A percentile compares a stretch with the other conserved stretches of the same genome.
These are phyloP conservation scores for Leptinotarsa lineolata DNA, from an alignment of 1,140 invertebrate species.

Conservation along the genomic window DNA sequence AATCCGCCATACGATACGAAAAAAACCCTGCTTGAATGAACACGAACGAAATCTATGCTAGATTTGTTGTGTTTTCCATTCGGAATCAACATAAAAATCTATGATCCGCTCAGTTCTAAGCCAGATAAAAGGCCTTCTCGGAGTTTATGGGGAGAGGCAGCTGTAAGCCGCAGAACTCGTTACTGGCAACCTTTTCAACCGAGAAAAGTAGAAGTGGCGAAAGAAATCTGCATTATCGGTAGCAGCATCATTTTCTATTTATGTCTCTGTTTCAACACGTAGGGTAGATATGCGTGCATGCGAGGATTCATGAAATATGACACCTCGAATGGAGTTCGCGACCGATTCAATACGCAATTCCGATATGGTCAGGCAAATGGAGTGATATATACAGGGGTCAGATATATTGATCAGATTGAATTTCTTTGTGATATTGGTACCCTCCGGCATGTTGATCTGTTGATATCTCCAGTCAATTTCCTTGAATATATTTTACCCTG, in stretches of 20 bases:
- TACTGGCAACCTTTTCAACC: background rate
- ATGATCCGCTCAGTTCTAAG: background rate
- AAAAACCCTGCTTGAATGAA: no score
- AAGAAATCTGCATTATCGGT: constrained; percentile 6
- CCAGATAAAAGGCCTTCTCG: background rate
- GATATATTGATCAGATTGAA: no score
- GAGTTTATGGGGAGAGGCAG: constrained; percentile 1
- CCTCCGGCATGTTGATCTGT: no score
- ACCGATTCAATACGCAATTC: background rate
- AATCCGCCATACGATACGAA: no score
- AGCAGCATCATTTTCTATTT: background rate
- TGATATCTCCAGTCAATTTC: no score
- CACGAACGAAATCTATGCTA: no score
- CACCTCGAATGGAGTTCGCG: background rate
- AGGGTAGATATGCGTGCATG: background rate
- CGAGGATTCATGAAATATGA: background rate
- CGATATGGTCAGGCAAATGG: no score
- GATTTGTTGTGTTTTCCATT: background rate
- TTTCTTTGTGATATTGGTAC: no score
- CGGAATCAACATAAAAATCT: constrained; percentile 3
- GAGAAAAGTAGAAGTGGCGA: background rate
- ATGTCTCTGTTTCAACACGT: background rate
- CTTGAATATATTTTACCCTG: no score
- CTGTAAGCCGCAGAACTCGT: background rate
- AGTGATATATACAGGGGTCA: no score